Percentiles rank a stretch among this genome's conserved stretches.
Conservation (phyloP, 2,113 vertebrate species). For the Centropristis striata region DNA sequence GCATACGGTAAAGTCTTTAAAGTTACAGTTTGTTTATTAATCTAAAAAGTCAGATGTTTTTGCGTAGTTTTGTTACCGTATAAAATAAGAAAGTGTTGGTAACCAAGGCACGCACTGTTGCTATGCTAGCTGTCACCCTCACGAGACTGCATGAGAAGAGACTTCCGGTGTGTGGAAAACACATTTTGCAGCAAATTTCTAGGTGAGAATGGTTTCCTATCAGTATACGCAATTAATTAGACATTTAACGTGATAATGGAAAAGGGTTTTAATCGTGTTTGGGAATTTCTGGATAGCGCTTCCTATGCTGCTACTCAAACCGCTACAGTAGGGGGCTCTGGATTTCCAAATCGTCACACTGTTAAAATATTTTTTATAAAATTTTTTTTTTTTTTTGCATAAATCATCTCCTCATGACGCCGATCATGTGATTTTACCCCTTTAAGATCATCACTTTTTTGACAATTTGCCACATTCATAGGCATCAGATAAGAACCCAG, state of each 20-base stretch:
- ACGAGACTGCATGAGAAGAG: neutral
- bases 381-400: no score
- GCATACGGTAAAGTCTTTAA: neutral
- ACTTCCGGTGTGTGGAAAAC: neutral
- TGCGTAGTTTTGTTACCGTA: neutral
- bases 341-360: neutral
- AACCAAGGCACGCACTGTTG: neutral
- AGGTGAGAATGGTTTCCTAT: neutral
- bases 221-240: neutral
- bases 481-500: no score
- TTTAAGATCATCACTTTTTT: no score
- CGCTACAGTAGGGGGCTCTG: neutral
- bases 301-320: neutral
- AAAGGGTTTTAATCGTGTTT: neutral
- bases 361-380: no score
- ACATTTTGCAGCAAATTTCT: neutral
- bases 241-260: neutral
- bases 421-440: no score
- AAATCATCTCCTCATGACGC: no score
- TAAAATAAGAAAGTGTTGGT: neutral
- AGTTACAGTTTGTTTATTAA: neutral
- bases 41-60: no score
- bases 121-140: neutral
- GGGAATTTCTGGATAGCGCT: neutral
- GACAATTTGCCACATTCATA: no score